Conservation (phyloP, 2,113 vertebrate species). For the Peucedramus taeniatus region DNA sequence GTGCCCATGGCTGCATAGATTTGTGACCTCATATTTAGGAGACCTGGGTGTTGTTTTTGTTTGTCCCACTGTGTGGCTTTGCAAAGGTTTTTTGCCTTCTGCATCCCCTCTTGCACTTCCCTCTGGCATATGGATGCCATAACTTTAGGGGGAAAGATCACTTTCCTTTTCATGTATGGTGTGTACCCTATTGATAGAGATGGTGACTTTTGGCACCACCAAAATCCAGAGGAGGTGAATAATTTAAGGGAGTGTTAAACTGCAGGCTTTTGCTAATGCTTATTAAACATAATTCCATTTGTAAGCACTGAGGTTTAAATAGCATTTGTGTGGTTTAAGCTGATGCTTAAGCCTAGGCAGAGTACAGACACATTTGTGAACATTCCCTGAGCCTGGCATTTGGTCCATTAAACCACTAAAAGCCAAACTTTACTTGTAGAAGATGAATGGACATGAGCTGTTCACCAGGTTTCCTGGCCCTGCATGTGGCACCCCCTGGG, state of each 20-base stretch:
- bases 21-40: not conserved
- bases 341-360: not conserved
- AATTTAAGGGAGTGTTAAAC: not conserved
- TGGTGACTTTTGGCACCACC: not conserved
- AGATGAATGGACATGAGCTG: accelerated
- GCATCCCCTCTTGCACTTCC: not conserved
- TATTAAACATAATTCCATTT: not conserved
- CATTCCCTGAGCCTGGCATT: not conserved
- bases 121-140: not conserved
- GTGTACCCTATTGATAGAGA: not conserved
- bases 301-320: not conserved
- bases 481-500: not conserved
- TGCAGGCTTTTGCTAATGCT: not conserved
- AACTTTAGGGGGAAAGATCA: not conserved
- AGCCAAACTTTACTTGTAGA: not conserved
- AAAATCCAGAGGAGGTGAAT: not conserved
- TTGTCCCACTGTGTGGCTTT: not conserved
- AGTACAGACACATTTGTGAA: not conserved
- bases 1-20: not conserved
- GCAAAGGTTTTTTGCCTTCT: not conserved
- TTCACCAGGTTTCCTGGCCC: not conserved
- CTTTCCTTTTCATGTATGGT: not conserved
- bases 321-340: not conserved
- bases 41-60: not conserved
- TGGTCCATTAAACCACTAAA: not conserved